Percentiles rank a stretch among this genome's conserved stretches.
These are phyloP conservation scores for Mergus octosetaceus DNA, from an alignment of 2,797 vertebrate species.

Conservation along the genomic window DNA sequence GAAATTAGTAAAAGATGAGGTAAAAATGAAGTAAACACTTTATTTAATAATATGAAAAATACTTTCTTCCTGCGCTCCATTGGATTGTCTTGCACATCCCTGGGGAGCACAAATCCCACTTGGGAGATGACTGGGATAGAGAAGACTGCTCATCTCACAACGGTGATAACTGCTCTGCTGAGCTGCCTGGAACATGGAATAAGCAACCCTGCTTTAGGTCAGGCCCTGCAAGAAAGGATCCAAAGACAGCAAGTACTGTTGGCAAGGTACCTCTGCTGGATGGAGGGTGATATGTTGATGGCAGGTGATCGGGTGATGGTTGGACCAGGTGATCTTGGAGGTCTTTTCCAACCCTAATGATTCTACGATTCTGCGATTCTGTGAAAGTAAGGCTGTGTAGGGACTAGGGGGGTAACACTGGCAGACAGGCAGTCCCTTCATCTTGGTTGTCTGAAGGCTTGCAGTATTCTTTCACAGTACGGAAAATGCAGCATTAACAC, in stretches of 20 bases:
- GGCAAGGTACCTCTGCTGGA: neutral
- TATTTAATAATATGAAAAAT: neutral
- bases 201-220: neutral
- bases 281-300: neutral
- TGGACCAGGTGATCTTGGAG: no score
- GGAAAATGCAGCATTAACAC: neutral
- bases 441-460: neutral
- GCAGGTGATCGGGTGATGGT: no score
- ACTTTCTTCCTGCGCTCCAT: neutral
- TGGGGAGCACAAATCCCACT: fast-evolving
- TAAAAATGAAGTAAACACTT: neutral
- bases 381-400: neutral
- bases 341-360: no score
- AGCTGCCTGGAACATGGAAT: neutral
- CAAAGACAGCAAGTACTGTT: neutral
- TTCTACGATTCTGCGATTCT: no score
- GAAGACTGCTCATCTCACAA: neutral
- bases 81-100: fast-evolving
- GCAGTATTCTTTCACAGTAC: neutral
- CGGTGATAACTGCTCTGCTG: neutral
- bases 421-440: neutral
- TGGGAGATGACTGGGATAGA: neutral
- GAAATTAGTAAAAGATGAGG: neutral
- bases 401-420: fast-evolving
- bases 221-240: neutral